phyloP scores from a whole-genome alignment of 2,888 invertebrate genomes.

The Lasioglossum lativentre region DNA sequence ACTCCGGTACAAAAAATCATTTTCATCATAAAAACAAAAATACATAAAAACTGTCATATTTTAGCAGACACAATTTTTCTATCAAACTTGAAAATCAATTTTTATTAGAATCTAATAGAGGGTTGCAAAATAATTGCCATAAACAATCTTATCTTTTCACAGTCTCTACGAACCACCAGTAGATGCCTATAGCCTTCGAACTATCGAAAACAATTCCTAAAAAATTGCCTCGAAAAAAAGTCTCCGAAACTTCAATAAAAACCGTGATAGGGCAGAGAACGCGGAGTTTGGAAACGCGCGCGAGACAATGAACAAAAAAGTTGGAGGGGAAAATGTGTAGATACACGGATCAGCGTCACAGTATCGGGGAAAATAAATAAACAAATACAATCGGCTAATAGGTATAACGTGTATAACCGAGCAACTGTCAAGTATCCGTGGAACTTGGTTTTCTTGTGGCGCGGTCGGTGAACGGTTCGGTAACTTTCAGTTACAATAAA shows the following conservation, averaged over 20 bases:
- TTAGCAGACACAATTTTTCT: no score
- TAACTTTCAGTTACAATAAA: constrained; percentile 77
- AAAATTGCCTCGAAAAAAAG: background rate
- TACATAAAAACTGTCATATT: no score
- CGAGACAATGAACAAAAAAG: background rate
- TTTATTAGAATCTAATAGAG: no score
- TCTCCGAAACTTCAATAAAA: background rate
- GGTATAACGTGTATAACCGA: background rate
- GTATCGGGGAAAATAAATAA: background rate
- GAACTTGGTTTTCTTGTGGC: constrained; percentile 22
- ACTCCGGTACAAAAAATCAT: background rate
- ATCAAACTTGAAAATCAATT: background rate
- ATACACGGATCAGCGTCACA: background rate
- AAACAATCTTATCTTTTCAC: background rate
- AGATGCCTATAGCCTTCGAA: no score
- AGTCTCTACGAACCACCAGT: no score
- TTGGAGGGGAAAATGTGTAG: background rate
- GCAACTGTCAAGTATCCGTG: constrained; percentile 9
- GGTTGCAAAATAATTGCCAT: no score
- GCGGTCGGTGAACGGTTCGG: constrained; percentile 2
- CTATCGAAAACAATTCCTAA: background rate
- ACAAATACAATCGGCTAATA: background rate
- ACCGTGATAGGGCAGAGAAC: background rate
- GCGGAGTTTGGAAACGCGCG: background rate
- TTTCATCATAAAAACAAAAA: no score